phyloP scores from a whole-genome alignment of 2,797 vertebrate species.

The Characodon lateralis region DNA sequence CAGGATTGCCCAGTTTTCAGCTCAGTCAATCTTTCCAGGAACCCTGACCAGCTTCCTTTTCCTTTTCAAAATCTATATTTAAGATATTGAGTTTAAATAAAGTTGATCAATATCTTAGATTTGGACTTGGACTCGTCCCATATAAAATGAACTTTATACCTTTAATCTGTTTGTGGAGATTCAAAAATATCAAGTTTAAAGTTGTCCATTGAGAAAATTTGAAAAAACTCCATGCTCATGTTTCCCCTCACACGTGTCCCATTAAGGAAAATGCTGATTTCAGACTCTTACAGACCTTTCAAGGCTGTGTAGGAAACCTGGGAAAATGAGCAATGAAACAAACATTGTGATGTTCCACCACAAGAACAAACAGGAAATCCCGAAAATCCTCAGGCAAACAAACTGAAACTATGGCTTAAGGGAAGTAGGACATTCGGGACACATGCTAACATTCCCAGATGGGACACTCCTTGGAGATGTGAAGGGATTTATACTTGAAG shows the following conservation, averaged over 20 bases:
- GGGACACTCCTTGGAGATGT: constrained; percentile 54
- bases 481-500: constrained; percentile 76
- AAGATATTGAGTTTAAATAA: too few species aligned
- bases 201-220: too few species aligned
- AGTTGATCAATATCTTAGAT: too few species aligned
- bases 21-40: background rate
- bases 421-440: constrained; percentile 33
- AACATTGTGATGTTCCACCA: constrained; percentile 28
- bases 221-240: background rate
- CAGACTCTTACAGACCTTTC: background rate
- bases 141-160: too few species aligned
- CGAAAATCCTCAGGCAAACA: constrained; percentile 58
- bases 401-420: constrained; percentile 36
- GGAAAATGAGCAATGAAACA: background rate
- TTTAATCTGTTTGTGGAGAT: too few species aligned
- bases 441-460: constrained; percentile 58
- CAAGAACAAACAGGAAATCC: constrained; percentile 36
- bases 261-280: background rate
- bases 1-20: background rate
- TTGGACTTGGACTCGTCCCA: too few species aligned
- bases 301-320: background rate
- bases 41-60: background rate
- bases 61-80: too few species aligned
- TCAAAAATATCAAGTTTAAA: too few species aligned
- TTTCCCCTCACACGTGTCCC: background rate